Evolutionary conservation across 2,113 vertebrate species (phyloP).

Genomic region (Ailurus styani): DNA sequence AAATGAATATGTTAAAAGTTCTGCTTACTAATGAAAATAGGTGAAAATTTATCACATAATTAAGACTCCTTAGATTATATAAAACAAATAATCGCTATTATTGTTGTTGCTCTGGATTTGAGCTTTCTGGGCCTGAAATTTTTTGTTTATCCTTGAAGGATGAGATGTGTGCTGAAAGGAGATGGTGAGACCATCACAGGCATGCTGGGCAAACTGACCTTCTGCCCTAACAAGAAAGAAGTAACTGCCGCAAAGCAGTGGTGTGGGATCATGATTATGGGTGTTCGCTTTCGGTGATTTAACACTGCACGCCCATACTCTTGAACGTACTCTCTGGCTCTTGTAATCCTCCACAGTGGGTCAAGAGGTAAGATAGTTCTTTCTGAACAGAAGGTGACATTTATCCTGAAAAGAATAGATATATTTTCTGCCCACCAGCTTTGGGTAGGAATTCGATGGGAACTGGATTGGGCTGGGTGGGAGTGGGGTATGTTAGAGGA

Average conservation of each 20-base stretch:
- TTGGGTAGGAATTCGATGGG: background rate
- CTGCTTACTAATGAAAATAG: background rate
- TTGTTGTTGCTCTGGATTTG: background rate
- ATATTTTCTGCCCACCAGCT: background rate
- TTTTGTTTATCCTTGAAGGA: background rate
- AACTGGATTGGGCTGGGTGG: background rate
- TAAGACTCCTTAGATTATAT: background rate
- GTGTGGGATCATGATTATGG: background rate
- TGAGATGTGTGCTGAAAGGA: background rate
- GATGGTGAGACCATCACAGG: background rate
- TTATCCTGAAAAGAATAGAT: background rate
- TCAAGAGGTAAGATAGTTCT: background rate
- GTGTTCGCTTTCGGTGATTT: background rate
- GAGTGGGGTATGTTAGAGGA: background rate
- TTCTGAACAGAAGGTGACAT: background rate
- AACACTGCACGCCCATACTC: background rate
- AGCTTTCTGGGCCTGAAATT: background rate
- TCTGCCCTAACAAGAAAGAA: background rate
- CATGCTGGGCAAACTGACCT: rapidly evolving
- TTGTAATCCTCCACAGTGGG: rapidly evolving
- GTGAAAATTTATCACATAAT: background rate
- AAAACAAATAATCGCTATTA: background rate
- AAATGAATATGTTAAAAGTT: background rate
- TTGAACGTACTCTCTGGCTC: background rate
- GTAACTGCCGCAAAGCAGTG: no score